phyloP scores from a whole-genome alignment of 1,140 invertebrate genomes.

The Phthorimaea operculella region DNA sequence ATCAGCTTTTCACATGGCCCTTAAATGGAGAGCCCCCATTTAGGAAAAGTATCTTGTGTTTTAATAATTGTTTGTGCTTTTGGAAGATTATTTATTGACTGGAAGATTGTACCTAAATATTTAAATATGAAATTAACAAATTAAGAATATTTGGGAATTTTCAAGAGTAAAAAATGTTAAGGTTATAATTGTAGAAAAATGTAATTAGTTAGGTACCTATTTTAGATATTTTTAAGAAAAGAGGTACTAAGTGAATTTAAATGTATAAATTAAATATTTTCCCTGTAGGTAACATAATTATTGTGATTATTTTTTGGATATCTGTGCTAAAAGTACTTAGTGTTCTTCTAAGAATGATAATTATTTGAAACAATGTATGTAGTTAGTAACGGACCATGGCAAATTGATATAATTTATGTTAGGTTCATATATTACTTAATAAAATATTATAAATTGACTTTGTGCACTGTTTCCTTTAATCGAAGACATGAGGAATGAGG shows the following conservation, averaged over 20 bases:
- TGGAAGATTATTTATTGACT: background rate
- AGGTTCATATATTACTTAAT: slow-evolving; percentile 9
- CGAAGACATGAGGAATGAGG: too few species aligned
- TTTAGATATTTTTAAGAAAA: slow-evolving; percentile 6
- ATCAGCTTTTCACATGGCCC: slow-evolving; percentile 34
- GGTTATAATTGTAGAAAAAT: slow-evolving; percentile 4
- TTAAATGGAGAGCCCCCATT: slow-evolving; percentile 58
- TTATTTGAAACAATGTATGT: background rate
- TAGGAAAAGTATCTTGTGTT: slow-evolving; percentile 36
- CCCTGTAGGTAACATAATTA: background rate
- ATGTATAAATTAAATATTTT: background rate
- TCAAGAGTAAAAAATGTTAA: background rate
- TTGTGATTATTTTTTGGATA: background rate
- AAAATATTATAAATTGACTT: slow-evolving; percentile 12
- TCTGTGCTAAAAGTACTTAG: background rate
- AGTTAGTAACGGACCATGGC: slow-evolving; percentile 22
- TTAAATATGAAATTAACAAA: background rate
- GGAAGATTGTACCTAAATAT: too few species aligned
- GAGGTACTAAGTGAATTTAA: slow-evolving; percentile 10
- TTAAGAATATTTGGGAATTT: slow-evolving; percentile 8
- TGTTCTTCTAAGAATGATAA: background rate
- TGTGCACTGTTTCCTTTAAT: slow-evolving; percentile 2
- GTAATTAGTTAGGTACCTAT: slow-evolving; percentile 5
- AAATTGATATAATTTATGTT: slow-evolving; percentile 21
- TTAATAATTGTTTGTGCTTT: background rate